These are phyloP conservation scores for Drosophila kanapiae DNA, from an alignment of 1,140 invertebrate genomes.

Conservation along the genomic window DNA sequence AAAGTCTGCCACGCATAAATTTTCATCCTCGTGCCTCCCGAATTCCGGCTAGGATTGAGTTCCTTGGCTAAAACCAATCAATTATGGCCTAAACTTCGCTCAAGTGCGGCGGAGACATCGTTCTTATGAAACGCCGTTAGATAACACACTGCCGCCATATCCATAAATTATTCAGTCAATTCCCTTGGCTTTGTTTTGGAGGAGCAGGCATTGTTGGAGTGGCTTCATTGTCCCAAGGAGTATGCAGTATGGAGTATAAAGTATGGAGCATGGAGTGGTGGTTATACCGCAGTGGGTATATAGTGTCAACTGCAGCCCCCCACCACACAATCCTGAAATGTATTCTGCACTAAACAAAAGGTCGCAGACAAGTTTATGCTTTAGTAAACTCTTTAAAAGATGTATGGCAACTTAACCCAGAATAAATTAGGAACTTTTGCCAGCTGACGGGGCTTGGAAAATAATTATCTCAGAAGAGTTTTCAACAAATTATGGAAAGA, in stretches of 20 bases:
- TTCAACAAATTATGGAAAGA: background rate
- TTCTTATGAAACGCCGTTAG: conserved; percentile 61
- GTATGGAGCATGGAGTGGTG: background rate
- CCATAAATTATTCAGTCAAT: conserved; percentile 69
- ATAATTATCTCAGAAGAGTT: background rate
- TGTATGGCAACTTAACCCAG: background rate
- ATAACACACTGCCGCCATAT: conserved; percentile 62
- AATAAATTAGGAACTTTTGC: background rate
- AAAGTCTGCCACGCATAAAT: conserved; percentile 52
- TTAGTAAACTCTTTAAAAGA: background rate
- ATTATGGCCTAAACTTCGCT: conserved; percentile 44
- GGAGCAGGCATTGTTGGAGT: conserved; percentile 43
- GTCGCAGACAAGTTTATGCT: background rate
- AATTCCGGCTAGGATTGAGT: conserved; percentile 26
- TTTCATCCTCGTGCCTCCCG: conserved; percentile 19
- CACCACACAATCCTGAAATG: background rate
- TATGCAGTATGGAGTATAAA: background rate
- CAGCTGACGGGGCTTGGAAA: background rate
- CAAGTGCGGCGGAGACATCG: conserved; percentile 25
- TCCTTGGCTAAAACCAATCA: conserved; percentile 56
- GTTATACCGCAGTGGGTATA: conserved; percentile 22
- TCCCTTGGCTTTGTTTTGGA: conserved; percentile 34
- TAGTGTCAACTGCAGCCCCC: conserved; percentile 23
- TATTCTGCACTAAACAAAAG: background rate
- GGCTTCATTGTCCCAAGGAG: conserved; percentile 38